Evolutionary conservation across 2,888 invertebrate species (phyloP), one percentile per base, ranked within the genome.

Genomic region (Calliopum simillimum): DNA sequence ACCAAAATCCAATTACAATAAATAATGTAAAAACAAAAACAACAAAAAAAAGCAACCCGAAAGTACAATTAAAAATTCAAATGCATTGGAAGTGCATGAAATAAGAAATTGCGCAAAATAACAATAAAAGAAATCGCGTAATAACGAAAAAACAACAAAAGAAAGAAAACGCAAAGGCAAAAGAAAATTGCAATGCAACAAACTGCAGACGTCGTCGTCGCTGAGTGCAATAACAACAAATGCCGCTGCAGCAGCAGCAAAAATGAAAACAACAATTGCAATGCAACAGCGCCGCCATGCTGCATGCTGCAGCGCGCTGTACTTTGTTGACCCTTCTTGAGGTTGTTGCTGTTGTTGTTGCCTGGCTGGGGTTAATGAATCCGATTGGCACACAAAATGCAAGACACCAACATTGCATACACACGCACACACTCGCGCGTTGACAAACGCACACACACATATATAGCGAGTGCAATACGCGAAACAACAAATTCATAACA

Each of bases 351-450:
- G 12, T 33, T 51, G 43, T 67, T 51, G 68, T 59, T 68, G 62
- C 46, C 63, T 69, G 64, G 53, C 70, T 61, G 82, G 84, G 85
- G 85, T 84, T 85, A 85, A 84, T 83, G 84, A 82, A 85, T 82
- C 82, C 80, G 81, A 83, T 83, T 83, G 82, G 82, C 84, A 84
- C 84, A 84, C 81, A 81, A 80, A 79, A 76, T 77, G 78, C 78
- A 77, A 72, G 53, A 69, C 70, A 71, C 67, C 73, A 72, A 75
- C 73, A 68, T 14, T 72, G 71, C 70, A 69, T 58, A 68, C 56
- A 46, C 69, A 64, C 12, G 11, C 19, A 49, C 14, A 51, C 64
- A 51, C 19, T 43, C 12, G 46, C 19, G 23, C 66, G 58, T 51
- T 56, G 8, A 62, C n/a, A 58, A 6, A 23, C 8, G 44, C 61